A percentile compares a stretch with the other conserved stretches of the same genome.
phyloP scores from a whole-genome alignment of 2,113 vertebrate species.

The Neotoma lepida region DNA sequence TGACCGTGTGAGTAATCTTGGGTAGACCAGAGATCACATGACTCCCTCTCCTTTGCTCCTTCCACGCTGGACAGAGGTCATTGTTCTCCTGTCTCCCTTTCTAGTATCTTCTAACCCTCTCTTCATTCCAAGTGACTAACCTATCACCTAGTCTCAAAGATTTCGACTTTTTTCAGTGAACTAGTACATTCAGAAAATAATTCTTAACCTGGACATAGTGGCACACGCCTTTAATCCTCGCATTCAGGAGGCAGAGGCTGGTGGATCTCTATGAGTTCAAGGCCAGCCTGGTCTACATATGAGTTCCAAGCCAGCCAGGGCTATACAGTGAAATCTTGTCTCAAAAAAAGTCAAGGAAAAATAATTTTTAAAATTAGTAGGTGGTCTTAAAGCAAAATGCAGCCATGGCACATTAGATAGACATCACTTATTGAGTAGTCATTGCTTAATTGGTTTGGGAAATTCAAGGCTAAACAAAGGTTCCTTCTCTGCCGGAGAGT shows the following conservation, averaged over 20 bases:
- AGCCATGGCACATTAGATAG: background rate
- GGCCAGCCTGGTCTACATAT: too few relatives aligned
- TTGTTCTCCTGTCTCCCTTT: background rate
- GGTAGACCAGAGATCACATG: background rate
- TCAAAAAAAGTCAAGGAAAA: background rate
- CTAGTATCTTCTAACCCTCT: background rate
- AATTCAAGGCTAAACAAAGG: background rate
- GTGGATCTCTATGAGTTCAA: background rate
- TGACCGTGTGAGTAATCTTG: background rate
- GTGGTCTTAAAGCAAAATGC: constrained; percentile 16
- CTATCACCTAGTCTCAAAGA: background rate
- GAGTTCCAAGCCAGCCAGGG: background rate
- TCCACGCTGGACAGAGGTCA: background rate
- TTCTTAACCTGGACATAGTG: background rate
- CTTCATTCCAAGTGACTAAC: background rate
- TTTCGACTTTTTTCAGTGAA: background rate
- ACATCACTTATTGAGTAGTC: background rate
- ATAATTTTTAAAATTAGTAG: background rate
- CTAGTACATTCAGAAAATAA: background rate
- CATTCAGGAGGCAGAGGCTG: background rate
- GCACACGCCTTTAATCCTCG: background rate
- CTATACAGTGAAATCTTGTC: background rate
- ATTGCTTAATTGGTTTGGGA: background rate
- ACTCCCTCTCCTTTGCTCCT: background rate
- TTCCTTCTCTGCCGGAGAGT: background rate